Evolutionary conservation across 2,797 vertebrate genomes (phyloP), one percentile per base, ranked within the genome.

Genomic region (Oreortyx pictus): DNA sequence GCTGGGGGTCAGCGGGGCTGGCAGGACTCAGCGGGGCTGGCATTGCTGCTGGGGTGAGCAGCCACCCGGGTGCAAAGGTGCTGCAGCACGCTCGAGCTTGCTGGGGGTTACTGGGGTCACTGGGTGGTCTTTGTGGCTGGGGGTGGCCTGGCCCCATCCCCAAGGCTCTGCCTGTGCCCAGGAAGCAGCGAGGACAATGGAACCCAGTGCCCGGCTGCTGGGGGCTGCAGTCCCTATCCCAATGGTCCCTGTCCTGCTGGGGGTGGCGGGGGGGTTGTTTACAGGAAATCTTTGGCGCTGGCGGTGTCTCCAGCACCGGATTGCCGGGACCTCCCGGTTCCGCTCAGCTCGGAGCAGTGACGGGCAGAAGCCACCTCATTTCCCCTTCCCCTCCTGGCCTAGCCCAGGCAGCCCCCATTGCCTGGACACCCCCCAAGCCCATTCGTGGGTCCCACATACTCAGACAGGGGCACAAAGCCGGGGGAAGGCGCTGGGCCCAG

Each of bases 271-370:
- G 81, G 82, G 84, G 43, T 23, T 93, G 93, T 92, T 92, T 93
- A 92, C 79, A 89, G 95, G 93, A 94, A 94, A 35, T 13, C 75
- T 73, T 93, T 46, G 90, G 56, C 75, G 65, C 88, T 65, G 82
- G 64, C 79, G 25, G 2, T 73, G 75, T 82, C 90, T 87, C 87
- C 95, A 2, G 67, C 87, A 87, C 89, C 84, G 88, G 93, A 94
- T 93, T 90, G 85, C 87, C 88, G 90, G 88, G 90, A 84, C 88
- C 92, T 91, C 92, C 95, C 68, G 88, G 82, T 91, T 93, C 88
- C 88, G 76, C 88, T 82, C 39, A 60, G 88, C 33, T 91, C 75
- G 6, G 56, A 11, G 41, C 50, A 50, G 76, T 60, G 19, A 68
- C 39, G 47, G 85, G 93, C 93, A 96, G 92, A 87, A 76, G 82